phyloP scores from a whole-genome alignment of 2,113 vertebrate species.

The Cyanistes caeruleus region DNA sequence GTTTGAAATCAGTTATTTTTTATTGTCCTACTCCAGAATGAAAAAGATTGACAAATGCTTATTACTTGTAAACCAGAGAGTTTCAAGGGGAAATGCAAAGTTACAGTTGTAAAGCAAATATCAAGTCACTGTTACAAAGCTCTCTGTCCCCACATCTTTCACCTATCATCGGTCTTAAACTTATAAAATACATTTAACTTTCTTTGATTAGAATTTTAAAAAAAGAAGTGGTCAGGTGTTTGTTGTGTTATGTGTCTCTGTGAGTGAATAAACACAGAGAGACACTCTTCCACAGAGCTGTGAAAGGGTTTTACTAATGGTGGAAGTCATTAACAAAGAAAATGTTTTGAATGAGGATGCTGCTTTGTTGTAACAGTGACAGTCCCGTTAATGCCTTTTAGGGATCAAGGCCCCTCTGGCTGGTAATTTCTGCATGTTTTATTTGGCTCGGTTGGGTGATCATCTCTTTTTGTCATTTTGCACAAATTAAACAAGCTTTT shows the following conservation, averaged over 20 bases:
- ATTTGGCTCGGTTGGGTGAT: background rate
- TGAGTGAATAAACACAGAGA: background rate
- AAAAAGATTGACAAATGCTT: background rate
- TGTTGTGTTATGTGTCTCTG: background rate
- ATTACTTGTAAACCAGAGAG: background rate
- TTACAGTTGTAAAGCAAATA: background rate
- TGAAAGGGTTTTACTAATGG: background rate
- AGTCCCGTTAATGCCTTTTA: background rate
- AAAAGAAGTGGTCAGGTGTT: background rate
- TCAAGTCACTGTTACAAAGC: background rate
- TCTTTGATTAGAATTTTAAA: background rate
- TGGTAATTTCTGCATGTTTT: background rate
- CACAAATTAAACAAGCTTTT: background rate
- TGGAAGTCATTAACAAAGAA: conserved; percentile 36
- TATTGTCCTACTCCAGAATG: background rate
- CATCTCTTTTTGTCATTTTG: background rate
- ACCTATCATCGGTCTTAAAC: background rate
- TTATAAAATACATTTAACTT: background rate
- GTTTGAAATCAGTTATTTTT: background rate
- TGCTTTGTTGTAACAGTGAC: background rate
- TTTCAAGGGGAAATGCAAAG: background rate
- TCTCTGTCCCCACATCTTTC: background rate
- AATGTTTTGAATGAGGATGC: conserved; percentile 29
- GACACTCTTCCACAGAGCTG: background rate
- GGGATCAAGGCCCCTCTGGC: background rate